Percentiles rank a stretch among this genome's conserved stretches.
phyloP scores from a whole-genome alignment of 2,113 vertebrate species.

The Motacilla alba region DNA sequence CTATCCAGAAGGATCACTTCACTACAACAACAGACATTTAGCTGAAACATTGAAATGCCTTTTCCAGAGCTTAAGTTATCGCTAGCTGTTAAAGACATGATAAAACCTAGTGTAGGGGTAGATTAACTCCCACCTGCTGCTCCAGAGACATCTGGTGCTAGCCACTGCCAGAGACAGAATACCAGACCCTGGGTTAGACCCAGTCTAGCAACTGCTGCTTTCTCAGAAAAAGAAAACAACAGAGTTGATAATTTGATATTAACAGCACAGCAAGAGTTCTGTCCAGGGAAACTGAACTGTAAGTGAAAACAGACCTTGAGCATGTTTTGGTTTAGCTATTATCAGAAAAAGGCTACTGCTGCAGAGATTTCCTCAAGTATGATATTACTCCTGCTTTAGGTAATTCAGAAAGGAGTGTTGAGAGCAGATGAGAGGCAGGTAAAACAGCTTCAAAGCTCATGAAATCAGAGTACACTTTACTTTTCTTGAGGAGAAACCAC shows the following conservation, averaged over 20 bases:
- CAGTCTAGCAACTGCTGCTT: background rate
- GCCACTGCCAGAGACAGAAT: background rate
- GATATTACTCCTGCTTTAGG: background rate
- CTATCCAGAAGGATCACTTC: background rate
- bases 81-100: background rate
- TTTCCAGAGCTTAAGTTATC: background rate
- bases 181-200: background rate
- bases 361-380: background rate
- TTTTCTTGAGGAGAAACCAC: background rate
- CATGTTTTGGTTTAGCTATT: background rate
- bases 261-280: background rate
- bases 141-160: constrained; percentile 3
- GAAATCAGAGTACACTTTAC: background rate
- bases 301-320: background rate
- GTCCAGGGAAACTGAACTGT: background rate
- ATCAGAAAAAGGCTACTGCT: background rate
- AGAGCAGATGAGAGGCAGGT: background rate
- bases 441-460: background rate
- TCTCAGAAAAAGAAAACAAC: background rate
- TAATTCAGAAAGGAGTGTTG: background rate
- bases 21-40: background rate
- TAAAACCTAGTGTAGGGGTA: background rate
- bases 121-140: background rate
- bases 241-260: background rate
- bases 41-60: background rate